Evolutionary conservation across 2,113 vertebrate species (phyloP).

Genomic region (Amphiprion percula): DNA sequence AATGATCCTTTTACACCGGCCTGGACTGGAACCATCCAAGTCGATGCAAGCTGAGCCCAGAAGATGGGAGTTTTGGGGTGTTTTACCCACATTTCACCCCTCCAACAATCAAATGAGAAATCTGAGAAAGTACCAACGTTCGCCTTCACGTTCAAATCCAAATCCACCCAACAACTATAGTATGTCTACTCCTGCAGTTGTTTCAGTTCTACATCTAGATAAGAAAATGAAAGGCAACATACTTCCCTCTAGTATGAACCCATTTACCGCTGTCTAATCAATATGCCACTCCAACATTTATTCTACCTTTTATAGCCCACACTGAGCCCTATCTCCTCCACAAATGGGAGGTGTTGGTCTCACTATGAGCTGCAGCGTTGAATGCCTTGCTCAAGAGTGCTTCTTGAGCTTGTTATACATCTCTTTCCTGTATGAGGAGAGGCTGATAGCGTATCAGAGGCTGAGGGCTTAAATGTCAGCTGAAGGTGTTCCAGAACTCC

Average conservation of each 20-base stretch:
- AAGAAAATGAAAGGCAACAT: slow-evolving; percentile 33
- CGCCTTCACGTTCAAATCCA: not conserved
- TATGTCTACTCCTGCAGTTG: not conserved
- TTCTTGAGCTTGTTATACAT: not conserved
- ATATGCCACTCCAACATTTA: not conserved
- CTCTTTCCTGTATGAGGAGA: slow-evolving; percentile 25
- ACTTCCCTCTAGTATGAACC: not conserved
- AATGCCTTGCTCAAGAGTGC: slow-evolving; percentile 50
- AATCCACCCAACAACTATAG: not conserved
- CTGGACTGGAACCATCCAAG: no score
- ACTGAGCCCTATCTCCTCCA: not conserved
- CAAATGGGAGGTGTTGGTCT: not conserved
- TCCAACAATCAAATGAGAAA: no score
- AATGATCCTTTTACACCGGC: no score
- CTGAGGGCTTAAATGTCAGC: slow-evolving; percentile 34
- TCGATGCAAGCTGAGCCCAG: no score
- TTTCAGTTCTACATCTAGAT: slow-evolving; percentile 26
- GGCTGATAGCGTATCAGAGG: slow-evolving; percentile 54
- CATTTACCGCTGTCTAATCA: slow-evolving; percentile 5
- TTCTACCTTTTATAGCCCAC: slow-evolving; percentile 8
- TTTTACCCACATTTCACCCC: no score
- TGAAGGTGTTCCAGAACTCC: slow-evolving; percentile 28
- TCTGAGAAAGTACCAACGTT: no score
- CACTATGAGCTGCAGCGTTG: not conserved
- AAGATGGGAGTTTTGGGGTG: no score